Evolutionary conservation across 2,888 invertebrate genomes (phyloP), one percentile per base, ranked within the genome.

Genomic region (Dichetophora obliterata): DNA sequence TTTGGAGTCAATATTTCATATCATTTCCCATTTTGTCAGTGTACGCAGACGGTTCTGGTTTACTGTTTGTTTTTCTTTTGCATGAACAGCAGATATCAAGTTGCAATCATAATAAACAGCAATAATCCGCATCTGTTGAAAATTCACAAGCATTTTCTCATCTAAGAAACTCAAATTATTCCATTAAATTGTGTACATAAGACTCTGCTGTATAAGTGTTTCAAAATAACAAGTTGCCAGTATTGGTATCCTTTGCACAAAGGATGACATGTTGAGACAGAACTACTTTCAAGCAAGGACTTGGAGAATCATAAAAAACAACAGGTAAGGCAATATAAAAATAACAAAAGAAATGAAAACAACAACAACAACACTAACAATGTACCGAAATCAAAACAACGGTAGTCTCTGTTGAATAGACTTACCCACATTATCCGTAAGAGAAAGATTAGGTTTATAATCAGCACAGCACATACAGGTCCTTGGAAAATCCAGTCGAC

Each of bases 401-500:
- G 19, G 8, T 3, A 19, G 5, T 43, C 11, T 43, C 16, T 8
- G 19, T 9, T 31, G 6, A 31, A 16, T 43, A 70, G 52, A 91
- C 95, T 91, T 82, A 95, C 96, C 94, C 96, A 95, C 95, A 97
- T 95, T 83, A 97, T 96, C 90, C 92, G 93, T 83, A 95, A 90
- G 78, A 96, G 92, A 89, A 96, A 96, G 83, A 95, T 91, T 70
- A 94, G 91, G 91, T 97, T 97, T 82, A 96, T 92, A 75, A 94
- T 92, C 37, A 98, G 92, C 11, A 97, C 96, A 27, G 92, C 90
- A 80, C 97, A 92, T 2, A 96, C 95, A 0, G 97, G 97, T 0
- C 92, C 93, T 86, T 96, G 95, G 88, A 95, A 95, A 83, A 97
- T 94, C 95, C 96, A 97, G 89, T 97, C 97, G 73, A 94, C 94